Evolutionary conservation across 2,888 invertebrate genomes (phyloP).

Genomic region (Zootermopsis nevadensis): DNA sequence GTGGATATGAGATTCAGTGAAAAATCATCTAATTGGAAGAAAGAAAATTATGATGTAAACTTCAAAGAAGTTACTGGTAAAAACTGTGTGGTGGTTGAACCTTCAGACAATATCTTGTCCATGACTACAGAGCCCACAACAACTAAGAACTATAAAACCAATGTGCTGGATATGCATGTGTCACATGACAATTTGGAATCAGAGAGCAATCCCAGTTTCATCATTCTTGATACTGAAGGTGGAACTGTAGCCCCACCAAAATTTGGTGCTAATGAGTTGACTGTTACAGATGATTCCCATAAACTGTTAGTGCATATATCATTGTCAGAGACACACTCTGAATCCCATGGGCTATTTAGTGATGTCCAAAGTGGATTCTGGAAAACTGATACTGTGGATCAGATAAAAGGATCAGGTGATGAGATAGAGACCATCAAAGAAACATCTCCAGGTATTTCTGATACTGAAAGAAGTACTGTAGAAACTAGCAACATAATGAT

Average conservation of each 20-base stretch:
- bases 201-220: too few relatives aligned
- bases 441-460: constrained; percentile 53
- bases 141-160: too few relatives aligned
- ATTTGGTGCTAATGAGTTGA: too few relatives aligned
- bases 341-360: constrained; percentile 15
- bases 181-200: too few relatives aligned
- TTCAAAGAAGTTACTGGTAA: constrained; percentile 48
- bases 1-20: constrained; percentile 12
- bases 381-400: constrained; percentile 61
- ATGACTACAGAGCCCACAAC: too few relatives aligned
- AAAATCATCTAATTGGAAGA: too few relatives aligned
- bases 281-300: too few relatives aligned
- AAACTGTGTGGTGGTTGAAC: neutral
- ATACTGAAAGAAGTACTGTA: constrained; percentile 57
- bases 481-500: constrained; percentile 56
- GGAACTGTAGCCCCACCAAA: too few relatives aligned
- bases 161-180: too few relatives aligned
- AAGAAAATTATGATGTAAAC: constrained; percentile 11
- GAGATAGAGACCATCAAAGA: neutral
- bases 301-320: neutral
- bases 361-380: constrained; percentile 49
- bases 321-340: neutral
- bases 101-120: too few relatives aligned
- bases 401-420: constrained; percentile 59
- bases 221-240: too few relatives aligned